These are phyloP conservation scores for Lysiphlebus fabarum DNA, from an alignment of 1,140 invertebrate genomes.

Conservation along the genomic window DNA sequence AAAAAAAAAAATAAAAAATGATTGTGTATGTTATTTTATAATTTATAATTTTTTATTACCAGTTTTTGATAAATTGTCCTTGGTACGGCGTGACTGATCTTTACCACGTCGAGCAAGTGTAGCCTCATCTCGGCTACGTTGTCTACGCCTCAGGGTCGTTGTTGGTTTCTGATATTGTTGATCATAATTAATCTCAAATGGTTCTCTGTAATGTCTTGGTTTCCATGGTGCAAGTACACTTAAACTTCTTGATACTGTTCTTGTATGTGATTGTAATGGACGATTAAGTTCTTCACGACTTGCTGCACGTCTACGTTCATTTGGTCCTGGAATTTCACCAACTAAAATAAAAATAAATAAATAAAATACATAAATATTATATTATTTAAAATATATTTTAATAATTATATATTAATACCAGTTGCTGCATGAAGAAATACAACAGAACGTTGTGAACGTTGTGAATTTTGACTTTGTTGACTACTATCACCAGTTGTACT, in stretches of 20 bases:
- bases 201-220: slow-evolving; percentile 68
- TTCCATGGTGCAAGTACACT: slow-evolving; percentile 81
- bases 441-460: slow-evolving; percentile 73
- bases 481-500: slow-evolving; percentile 64
- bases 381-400: neutral
- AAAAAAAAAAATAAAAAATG: slow-evolving; percentile 4
- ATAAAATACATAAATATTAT: neutral
- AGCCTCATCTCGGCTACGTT: slow-evolving; percentile 44
- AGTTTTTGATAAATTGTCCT: slow-evolving; percentile 49
- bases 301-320: slow-evolving; percentile 57
- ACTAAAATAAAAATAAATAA: slow-evolving; percentile 52
- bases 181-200: slow-evolving; percentile 76
- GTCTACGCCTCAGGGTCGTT: slow-evolving; percentile 48
- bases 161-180: slow-evolving; percentile 54
- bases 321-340: slow-evolving; percentile 70
- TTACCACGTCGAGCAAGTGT: slow-evolving; percentile 48
- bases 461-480: slow-evolving; percentile 75
- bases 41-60: slow-evolving; percentile 27
- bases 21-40: neutral
- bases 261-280: slow-evolving; percentile 63
- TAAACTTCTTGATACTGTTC: slow-evolving; percentile 76
- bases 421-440: slow-evolving; percentile 78
- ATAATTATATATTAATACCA: slow-evolving; percentile 48
- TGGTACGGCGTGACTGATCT: slow-evolving; percentile 43
- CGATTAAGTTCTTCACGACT: slow-evolving; percentile 70